Percentiles rank a stretch among this genome's conserved stretches.
Conservation (phyloP, 2,888 invertebrate genomes). For the Anarsia innoxiella region DNA sequence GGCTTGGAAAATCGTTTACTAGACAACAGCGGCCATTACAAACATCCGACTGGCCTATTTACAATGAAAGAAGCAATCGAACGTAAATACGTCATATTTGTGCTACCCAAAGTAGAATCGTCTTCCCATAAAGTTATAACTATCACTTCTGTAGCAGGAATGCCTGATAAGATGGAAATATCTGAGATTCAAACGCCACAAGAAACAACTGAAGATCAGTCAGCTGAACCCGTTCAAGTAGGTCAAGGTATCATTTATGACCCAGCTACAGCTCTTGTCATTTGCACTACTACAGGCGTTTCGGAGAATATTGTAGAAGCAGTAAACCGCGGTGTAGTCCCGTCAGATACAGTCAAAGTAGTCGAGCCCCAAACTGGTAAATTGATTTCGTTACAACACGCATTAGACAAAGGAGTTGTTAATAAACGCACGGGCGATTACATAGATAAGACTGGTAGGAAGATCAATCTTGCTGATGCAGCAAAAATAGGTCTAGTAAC, state of each 20-base stretch:
- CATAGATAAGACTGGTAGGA: conserved; percentile 78
- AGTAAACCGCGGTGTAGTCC: conserved; percentile 83
- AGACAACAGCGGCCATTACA: conserved; percentile 86
- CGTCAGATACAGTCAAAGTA: conserved; percentile 80
- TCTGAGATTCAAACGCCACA: conserved; percentile 55
- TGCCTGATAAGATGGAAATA: conserved; percentile 83
- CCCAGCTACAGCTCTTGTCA: conserved; percentile 83
- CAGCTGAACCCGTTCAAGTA: conserved; percentile 82
- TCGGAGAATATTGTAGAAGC: conserved; percentile 84
- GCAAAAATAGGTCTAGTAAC: conserved; percentile 85
- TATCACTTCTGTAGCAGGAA: conserved; percentile 81
- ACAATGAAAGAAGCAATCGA: conserved; percentile 85
- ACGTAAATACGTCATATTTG: conserved; percentile 77
- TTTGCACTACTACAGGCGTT: conserved; percentile 81
- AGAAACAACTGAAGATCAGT: conserved; percentile 42
- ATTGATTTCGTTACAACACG: conserved; percentile 81
- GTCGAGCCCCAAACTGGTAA: conserved; percentile 81
- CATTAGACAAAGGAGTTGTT: conserved; percentile 83
- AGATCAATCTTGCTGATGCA: conserved; percentile 82
- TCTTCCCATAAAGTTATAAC: conserved; percentile 79
- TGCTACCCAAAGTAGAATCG: conserved; percentile 59
- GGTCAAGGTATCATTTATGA: conserved; percentile 85
- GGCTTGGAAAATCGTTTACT: conserved; percentile 87
- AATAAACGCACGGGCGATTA: conserved; percentile 82
- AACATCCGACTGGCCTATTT: conserved; percentile 64